Base-by-base conservation (phyloP, 2,113 vertebrate genomes). In the Hippolais icterina region DNA sequence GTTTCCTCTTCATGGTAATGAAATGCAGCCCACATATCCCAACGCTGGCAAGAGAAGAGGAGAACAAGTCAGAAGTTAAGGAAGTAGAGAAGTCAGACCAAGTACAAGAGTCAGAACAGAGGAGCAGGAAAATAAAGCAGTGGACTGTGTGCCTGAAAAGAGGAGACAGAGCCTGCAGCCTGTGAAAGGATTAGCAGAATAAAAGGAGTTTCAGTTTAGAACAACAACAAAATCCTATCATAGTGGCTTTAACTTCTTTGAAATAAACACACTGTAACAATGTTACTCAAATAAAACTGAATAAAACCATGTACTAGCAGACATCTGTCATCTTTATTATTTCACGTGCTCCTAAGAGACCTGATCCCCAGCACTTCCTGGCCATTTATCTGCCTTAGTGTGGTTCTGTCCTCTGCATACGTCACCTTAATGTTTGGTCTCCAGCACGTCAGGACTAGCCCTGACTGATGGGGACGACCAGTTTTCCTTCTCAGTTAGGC, bases 41-140 rank as follows among this genome's bases (percentile, higher is more conserved):
- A 84, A 41, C 4, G 28, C 94, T 97, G 96, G 96, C 97, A 97
- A 94, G 87, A 83, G 74, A 52, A 87, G 78, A 95, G 91, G 76
- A 94, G 95, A 97, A 28, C 92, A 77, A 96, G 96, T 97, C 95
- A 96, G 90, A 95, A 97, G 96, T 92, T 91, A 95, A 97, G 96
- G 96, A 97, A 97, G 90, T 65, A 72, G 92, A 94, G 90, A 95
- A 95, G 90, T 95, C 83, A 63, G 94, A 97, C 76, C 90, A 77
- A 97, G 86, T 95, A 88, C 95, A 94, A 91, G 92, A 97, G 85
- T 91, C 92, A 95, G 90, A 97, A 97, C 92, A 94, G 90, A 94
- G 88, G 66, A 83, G 75, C 93, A 90, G 91, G 96, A 96, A 94
- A 97, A 95, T 93, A 92, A 93, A 96, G 94, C 84, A 65, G 49